Evolutionary conservation across 2,797 vertebrate species (phyloP).

Genomic region (Melopsittacus undulatus): DNA sequence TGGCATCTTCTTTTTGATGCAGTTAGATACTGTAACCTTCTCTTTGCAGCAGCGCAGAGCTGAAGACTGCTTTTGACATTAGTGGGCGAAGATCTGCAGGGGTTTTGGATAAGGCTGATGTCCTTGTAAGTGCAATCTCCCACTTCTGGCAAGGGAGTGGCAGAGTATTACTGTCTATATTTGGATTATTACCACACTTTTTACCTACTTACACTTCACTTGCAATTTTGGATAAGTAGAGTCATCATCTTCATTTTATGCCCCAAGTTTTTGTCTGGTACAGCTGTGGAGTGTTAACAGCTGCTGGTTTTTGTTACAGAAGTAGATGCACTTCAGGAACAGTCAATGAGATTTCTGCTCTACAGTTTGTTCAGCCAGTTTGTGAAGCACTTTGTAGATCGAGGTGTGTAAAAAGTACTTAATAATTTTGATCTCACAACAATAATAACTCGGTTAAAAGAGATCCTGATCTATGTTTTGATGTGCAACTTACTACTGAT

Average conservation of each 20-base stretch:
- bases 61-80: not conserved
- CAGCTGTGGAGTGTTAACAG: conserved; percentile 8
- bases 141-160: conserved; percentile 6
- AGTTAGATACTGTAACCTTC: not conserved
- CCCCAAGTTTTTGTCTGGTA: conserved; percentile 13
- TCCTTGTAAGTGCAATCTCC: not conserved
- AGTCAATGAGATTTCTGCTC: not conserved
- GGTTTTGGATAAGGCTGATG: conserved; percentile 15
- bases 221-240: conserved; percentile 39
- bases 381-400: not conserved
- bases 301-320: not conserved
- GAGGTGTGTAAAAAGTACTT: not conserved
- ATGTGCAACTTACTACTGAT: not conserved
- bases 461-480: not conserved
- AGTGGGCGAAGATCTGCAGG: not conserved
- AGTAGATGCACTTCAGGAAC: conserved; percentile 2
- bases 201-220: conserved; percentile 49
- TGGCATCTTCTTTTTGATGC: not conserved
- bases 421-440: not conserved
- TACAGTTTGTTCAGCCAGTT: not conserved
- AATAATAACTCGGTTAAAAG: not conserved
- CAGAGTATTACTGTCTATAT: conserved; percentile 2
- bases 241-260: conserved; percentile 27
- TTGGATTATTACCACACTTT: conserved; percentile 35
- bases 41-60: not conserved